Evolutionary conservation across 2,888 invertebrate genomes (phyloP).

Genomic region (Noctuana brunneofusca): DNA sequence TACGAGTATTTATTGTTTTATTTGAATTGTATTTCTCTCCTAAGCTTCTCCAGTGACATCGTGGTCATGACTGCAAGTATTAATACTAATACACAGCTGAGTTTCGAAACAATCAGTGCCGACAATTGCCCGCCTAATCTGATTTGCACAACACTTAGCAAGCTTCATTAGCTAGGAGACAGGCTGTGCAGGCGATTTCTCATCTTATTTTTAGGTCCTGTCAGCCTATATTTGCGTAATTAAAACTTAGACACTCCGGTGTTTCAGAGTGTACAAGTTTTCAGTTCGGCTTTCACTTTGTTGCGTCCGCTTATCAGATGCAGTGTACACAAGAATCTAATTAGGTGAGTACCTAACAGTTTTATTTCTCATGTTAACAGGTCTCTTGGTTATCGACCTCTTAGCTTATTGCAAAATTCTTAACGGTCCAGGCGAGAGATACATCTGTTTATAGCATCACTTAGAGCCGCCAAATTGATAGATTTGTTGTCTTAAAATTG

Average conservation of each 20-base stretch:
- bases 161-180: constrained; percentile 32
- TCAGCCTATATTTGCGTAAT: constrained; percentile 22
- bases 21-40: not conserved
- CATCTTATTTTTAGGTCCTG: constrained; percentile 25
- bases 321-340: constrained; percentile 19
- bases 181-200: constrained; percentile 30
- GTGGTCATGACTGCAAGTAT: constrained; percentile 15
- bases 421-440: constrained; percentile 12
- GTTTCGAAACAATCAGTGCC: constrained; percentile 42
- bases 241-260: constrained; percentile 3
- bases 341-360: constrained; percentile 12
- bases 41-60: not conserved
- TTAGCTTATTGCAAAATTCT: constrained; percentile 28
- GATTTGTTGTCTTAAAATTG: constrained; percentile 7
- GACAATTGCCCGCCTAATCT: constrained; percentile 44
- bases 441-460: constrained; percentile 13
- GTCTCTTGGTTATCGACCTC: constrained; percentile 16
- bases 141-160: constrained; percentile 38
- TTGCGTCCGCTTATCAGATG: constrained; percentile 43
- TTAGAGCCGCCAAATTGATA: constrained; percentile 19
- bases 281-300: constrained; percentile 41
- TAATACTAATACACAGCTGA: constrained; percentile 35
- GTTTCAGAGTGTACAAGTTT: constrained; percentile 32
- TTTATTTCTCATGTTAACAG: constrained; percentile 9
- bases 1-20: not conserved